Conservation (phyloP, 92 coral and sea anemone genomes). For the Phenganax subtilis region DNA sequence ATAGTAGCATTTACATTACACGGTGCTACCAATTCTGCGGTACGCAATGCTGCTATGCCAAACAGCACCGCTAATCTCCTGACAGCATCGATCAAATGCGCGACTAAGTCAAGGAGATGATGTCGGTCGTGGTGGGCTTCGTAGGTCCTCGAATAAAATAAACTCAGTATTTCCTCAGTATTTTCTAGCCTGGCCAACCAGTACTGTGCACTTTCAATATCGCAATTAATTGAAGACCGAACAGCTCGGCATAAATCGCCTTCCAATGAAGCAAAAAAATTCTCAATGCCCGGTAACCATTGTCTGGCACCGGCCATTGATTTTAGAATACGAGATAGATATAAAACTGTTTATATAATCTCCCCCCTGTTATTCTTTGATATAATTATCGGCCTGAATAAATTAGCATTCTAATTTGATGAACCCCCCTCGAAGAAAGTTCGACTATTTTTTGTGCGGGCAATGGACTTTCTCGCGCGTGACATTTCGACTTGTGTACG, state of each 20-base stretch:
- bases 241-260: too few relatives aligned
- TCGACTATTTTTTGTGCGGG: neutral
- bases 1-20: too few relatives aligned
- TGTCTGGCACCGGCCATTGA: neutral
- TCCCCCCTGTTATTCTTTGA: neutral
- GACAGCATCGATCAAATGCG: too few relatives aligned
- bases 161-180: neutral
- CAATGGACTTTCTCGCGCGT: too few relatives aligned
- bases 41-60: neutral
- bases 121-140: neutral
- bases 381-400: neutral
- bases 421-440: neutral
- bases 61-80: neutral
- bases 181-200: constrained; percentile 17
- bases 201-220: constrained; percentile 8
- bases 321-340: neutral
- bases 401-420: neutral
- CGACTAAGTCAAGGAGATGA: too few relatives aligned
- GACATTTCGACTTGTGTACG: too few relatives aligned
- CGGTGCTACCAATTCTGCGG: neutral
- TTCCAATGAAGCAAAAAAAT: neutral
- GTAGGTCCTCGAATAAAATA: constrained; percentile 14
- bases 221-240: neutral
- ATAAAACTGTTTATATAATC: neutral
- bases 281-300: neutral